Conservation (phyloP, 2,888 invertebrate genomes). For the Morinoia aosen region DNA sequence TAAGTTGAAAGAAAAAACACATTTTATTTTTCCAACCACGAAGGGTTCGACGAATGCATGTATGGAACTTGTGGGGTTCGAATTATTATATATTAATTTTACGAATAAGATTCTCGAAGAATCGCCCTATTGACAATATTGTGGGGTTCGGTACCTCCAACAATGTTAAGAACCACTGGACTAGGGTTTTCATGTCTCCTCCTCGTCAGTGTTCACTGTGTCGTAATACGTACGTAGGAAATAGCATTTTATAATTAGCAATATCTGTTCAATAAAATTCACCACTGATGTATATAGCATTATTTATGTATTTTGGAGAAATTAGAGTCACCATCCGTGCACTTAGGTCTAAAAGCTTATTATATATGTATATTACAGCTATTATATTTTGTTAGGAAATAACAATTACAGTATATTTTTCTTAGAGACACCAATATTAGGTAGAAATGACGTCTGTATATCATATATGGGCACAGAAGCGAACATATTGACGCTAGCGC, state of each 20-base stretch:
- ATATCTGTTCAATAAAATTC: not conserved
- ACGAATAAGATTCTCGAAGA: no score
- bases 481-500: not conserved
- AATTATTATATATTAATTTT: no score
- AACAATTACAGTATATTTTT: not conserved
- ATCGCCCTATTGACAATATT: no score
- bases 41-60: no score
- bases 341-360: not conserved
- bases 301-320: not conserved
- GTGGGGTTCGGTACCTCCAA: no score
- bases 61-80: no score
- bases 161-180: no score
- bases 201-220: not conserved
- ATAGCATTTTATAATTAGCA: not conserved
- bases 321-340: not conserved
- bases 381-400: not conserved
- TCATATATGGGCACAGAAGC: not conserved
- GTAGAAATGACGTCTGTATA: not conserved
- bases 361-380: not conserved
- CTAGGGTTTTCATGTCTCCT: not conserved
- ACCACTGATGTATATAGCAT: not conserved
- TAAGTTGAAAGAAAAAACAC: no score
- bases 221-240: not conserved
- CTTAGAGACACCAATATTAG: not conserved
- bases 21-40: no score